Evolutionary conservation across 2,888 invertebrate genomes (phyloP), one percentile per base, ranked within the genome.

Genomic region (Agrilus cyanescens): DNA sequence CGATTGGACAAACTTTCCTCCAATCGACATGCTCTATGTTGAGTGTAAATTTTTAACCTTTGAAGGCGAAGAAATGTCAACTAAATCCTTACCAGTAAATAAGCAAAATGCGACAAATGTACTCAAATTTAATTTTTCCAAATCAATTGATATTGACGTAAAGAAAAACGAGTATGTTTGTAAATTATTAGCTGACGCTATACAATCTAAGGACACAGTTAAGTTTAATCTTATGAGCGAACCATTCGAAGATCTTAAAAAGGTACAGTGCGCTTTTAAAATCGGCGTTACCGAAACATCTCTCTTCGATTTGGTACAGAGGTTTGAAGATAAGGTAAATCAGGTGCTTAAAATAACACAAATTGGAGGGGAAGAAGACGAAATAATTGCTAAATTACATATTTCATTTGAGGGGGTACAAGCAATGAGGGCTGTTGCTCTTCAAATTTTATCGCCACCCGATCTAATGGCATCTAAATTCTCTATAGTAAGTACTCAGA

Each of bases 1-100:
- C 0, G 12, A 33, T n/a, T 36, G 51, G 20, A 32, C 37, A 12
- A 41, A 47, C 20, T 48, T 49, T 12, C 25, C 25, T 25, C 46
- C 45, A 43, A 48, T 55, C 6, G 48, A 44, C 31, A 50, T 54
- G 20, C 39, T 59, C 10, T 59, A 54, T 41, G 46, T 59, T 1
- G 57, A 57, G 39, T 57, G 53, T 31, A 32, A 46, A 2, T 59
- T 60, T 43, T 39, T 60, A 3, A 45, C 49, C 7, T 43, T 46
- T 30, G 40, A 45, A 12, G 58, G 55, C 1, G 45, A 40, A 3
- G 46, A 52, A 29, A 52, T 57, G 55, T 58, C 58, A 45, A 54
- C 56, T n/a, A 51, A 51, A 2, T 51, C 53, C 14, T n/a, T 50
- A 29, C 46, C 46, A 12, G 50, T 53, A 40, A 36, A 46, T 7